Conservation (phyloP, 2,113 vertebrate species). For the Psilopogon haemacephalus region DNA sequence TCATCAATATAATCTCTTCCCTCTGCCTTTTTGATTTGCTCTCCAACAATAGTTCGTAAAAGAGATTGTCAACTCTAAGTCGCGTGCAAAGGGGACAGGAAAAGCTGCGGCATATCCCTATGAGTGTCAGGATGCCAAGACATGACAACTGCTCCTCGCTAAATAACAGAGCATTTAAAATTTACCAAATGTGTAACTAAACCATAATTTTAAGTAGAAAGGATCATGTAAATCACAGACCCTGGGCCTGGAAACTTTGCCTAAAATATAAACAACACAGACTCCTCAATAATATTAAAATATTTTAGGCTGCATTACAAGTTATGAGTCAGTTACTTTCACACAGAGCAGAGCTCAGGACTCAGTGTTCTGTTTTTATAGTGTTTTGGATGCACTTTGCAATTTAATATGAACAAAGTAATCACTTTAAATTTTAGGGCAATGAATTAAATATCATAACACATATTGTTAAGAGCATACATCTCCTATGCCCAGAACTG, state of each 20-base stretch:
- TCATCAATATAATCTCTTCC: not conserved
- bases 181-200: not conserved
- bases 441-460: not conserved
- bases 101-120: not conserved
- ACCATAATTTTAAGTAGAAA: not conserved
- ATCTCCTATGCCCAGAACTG: not conserved
- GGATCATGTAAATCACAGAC: not conserved
- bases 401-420: not conserved
- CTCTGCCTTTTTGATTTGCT: not conserved
- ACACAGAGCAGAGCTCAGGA: not conserved
- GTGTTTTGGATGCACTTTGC: not conserved
- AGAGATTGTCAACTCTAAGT: not conserved
- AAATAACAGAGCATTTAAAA: not conserved
- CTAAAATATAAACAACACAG: not conserved
- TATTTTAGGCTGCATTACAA: not conserved
- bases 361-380: not conserved
- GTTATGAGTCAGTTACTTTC: not conserved
- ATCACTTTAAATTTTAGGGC: not conserved
- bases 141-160: not conserved
- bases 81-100: not conserved
- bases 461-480: not conserved
- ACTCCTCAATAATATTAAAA: not conserved
- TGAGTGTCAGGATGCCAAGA: not conserved
- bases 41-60: not conserved
- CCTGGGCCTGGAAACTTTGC: not conserved